Conservation (phyloP, 2,797 vertebrate genomes). For the Enteromius fasciolatus region DNA sequence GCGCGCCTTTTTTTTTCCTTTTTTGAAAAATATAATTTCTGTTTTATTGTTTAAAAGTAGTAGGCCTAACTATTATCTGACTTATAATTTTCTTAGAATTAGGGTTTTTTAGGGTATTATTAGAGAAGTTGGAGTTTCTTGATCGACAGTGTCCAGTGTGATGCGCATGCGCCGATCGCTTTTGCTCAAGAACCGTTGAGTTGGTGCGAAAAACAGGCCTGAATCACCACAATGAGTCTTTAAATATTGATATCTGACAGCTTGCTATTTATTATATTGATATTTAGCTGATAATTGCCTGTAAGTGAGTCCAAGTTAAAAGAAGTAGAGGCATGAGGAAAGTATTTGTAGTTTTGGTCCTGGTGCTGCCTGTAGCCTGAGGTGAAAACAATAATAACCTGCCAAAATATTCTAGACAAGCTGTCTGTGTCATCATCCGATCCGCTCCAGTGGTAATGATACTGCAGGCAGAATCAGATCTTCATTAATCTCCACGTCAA, state of each 20-base stretch:
- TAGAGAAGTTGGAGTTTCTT: neutral
- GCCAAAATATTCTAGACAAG: slow-evolving; percentile 27
- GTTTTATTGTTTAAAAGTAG: neutral
- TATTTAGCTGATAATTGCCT: neutral
- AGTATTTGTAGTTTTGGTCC: neutral
- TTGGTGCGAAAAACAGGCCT: neutral
- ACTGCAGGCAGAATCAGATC: slow-evolving; percentile 33
- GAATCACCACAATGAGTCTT: neutral
- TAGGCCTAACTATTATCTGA: neutral
- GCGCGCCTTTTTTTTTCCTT: neutral
- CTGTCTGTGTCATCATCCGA: slow-evolving; percentile 4
- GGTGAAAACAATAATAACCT: slow-evolving; percentile 41
- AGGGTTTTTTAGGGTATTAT: neutral
- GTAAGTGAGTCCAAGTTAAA: neutral
- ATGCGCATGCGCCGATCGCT: slow-evolving; percentile 1
- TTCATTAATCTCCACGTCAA: slow-evolving; percentile 27
- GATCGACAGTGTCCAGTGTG: neutral
- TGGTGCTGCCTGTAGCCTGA: neutral
- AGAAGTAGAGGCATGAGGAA: neutral
- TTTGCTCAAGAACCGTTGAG: neutral
- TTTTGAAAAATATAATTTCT: neutral
- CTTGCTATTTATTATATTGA: neutral
- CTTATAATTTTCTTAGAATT: neutral
- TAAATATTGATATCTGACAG: neutral
- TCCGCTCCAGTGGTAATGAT: slow-evolving; percentile 20